These are phyloP conservation scores for Pogonophryne albipinna DNA, from an alignment of 2,797 vertebrate genomes.

Conservation along the genomic window DNA sequence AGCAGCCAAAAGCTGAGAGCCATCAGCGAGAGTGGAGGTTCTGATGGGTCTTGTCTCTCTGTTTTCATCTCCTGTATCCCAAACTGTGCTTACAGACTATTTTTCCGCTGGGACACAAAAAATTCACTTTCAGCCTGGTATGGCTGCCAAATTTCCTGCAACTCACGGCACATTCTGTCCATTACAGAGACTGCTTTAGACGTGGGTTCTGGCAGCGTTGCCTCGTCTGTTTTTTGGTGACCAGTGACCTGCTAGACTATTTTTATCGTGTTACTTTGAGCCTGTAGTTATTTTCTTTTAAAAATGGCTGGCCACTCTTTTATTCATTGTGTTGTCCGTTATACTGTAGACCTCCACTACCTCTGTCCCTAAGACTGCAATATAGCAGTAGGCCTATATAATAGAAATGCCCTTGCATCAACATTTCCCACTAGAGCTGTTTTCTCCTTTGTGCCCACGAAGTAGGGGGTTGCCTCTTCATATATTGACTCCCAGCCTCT, in stretches of 20 bases:
- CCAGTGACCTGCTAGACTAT: conserved; percentile 18
- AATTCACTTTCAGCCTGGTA: conserved; percentile 55
- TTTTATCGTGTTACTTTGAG: conserved; percentile 8
- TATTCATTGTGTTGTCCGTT: background rate
- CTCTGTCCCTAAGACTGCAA: conserved; percentile 1
- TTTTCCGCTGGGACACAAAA: conserved; percentile 40
- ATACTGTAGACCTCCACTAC: conserved; percentile 3
- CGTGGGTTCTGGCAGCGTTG: conserved; percentile 9
- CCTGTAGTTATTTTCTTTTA: background rate
- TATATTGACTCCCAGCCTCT: conserved; percentile 65
- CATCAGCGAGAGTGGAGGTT: conserved; percentile 60
- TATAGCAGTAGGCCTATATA: conserved; percentile 14
- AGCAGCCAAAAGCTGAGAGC: conserved; percentile 63
- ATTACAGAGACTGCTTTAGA: conserved; percentile 45
- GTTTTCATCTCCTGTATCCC: conserved; percentile 60
- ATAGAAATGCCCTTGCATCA: conserved; percentile 33
- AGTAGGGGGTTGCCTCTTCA: conserved; percentile 33
- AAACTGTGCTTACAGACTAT: conserved; percentile 56
- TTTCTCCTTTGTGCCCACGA: conserved; percentile 37
- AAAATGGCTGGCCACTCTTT: background rate
- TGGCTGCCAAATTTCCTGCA: conserved; percentile 52
- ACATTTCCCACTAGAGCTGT: conserved; percentile 22
- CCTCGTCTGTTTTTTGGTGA: conserved; percentile 3
- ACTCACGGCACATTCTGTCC: conserved; percentile 49
- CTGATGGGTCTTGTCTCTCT: conserved; percentile 44